Evolutionary conservation across 92 coral and sea anemone species (phyloP).

Genomic region (Palythoa grandis): DNA sequence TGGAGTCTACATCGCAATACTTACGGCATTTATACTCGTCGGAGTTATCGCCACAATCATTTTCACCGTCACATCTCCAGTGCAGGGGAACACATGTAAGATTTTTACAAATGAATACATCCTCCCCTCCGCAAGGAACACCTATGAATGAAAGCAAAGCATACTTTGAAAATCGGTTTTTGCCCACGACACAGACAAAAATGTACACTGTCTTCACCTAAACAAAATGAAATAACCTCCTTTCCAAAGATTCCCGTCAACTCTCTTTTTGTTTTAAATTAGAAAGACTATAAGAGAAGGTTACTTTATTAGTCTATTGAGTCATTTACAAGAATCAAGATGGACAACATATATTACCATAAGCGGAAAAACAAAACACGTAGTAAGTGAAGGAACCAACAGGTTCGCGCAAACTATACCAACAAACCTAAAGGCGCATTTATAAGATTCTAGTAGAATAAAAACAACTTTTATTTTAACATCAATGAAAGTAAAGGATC

Average conservation of each 20-base stretch:
- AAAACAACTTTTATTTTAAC: neutral
- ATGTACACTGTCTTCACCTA: neutral
- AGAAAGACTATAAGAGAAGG: neutral
- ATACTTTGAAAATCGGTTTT: neutral
- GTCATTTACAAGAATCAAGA: constrained; percentile 13
- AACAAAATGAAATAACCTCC: neutral
- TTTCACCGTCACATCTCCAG: constrained; percentile 62
- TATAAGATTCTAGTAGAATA: neutral
- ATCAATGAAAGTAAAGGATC: neutral
- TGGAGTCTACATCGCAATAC: neutral
- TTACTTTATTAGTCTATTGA: neutral
- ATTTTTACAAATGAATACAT: constrained; percentile 30
- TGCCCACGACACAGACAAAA: neutral
- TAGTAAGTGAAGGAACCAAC: constrained; percentile 26
- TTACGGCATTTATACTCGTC: constrained; percentile 59
- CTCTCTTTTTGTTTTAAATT: neutral
- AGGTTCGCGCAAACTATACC: neutral
- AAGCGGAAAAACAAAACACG: constrained; percentile 44
- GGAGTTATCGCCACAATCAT: constrained; percentile 59
- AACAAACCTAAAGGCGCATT: neutral
- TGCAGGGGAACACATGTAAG: constrained; percentile 53
- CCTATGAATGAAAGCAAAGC: constrained; percentile 23
- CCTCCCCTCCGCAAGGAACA: neutral
- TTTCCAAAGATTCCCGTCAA: neutral
- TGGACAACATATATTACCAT: constrained; percentile 24